A percentile compares a stretch with the other conserved stretches of the same genome.
phyloP scores from a whole-genome alignment of 2,113 vertebrate genomes.

The Saccopteryx bilineata region DNA sequence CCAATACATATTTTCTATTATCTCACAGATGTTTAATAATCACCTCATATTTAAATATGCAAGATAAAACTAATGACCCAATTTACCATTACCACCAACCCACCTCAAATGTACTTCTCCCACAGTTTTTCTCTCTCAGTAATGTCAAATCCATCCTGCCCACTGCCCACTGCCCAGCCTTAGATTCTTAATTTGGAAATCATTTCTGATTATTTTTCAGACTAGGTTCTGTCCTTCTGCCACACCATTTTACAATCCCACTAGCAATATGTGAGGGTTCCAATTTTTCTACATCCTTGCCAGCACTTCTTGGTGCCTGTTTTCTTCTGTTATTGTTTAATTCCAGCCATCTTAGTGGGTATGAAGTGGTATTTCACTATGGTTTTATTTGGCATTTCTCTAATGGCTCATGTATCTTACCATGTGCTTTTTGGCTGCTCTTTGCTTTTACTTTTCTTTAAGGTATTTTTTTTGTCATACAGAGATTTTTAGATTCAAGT shows the following conservation, averaged over 20 bases:
- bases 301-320: not conserved
- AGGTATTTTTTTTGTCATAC: slow-evolving; percentile 35
- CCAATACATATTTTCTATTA: not conserved
- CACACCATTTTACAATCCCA: not conserved
- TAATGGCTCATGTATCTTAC: not conserved
- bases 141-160: not conserved
- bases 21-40: not conserved
- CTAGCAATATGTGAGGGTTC: not conserved
- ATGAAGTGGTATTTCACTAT: not conserved
- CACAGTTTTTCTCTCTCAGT: not conserved
- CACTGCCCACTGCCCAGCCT: not conserved
- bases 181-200: not conserved
- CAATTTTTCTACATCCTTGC: not conserved
- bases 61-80: not conserved
- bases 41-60: not conserved
- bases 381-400: not conserved
- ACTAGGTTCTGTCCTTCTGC: not conserved
- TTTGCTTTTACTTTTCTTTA: slow-evolving; percentile 47
- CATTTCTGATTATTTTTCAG: not conserved
- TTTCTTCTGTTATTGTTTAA: not conserved
- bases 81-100: not conserved
- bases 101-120: not conserved
- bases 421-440: not conserved
- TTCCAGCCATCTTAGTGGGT: not conserved
- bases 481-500: slow-evolving; percentile 57